Evolutionary conservation across 2,113 vertebrate genomes (phyloP).

Genomic region (Elephas maximus): DNA sequence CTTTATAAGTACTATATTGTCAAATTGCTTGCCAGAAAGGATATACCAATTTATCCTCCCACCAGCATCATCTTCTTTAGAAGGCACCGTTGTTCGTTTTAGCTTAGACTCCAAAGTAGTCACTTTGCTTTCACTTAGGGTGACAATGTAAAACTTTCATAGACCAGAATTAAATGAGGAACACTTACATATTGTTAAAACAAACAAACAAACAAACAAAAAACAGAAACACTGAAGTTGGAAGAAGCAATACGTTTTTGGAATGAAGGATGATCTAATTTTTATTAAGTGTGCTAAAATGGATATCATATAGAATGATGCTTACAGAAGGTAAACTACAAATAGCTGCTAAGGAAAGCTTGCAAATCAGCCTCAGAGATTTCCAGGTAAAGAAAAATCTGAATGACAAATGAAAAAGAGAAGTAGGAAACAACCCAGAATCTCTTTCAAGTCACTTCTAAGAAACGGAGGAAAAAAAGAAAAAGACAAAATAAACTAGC

Average conservation of each 20-base stretch:
- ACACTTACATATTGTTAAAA: constrained; percentile 9
- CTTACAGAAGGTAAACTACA: background rate
- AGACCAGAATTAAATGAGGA: constrained; percentile 8
- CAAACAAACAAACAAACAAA: background rate
- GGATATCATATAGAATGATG: background rate
- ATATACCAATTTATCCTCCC: background rate
- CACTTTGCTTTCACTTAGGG: constrained; percentile 45
- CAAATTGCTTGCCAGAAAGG: constrained; percentile 21
- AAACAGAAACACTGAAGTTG: background rate
- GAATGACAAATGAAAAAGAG: background rate
- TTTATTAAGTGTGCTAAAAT: background rate
- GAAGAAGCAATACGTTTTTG: constrained; percentile 47
- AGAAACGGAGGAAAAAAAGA: constrained; percentile 40
- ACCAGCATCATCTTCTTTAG: constrained; percentile 13
- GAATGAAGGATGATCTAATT: constrained; percentile 20
- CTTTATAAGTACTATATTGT: constrained; percentile 6
- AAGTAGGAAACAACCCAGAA: constrained; percentile 5
- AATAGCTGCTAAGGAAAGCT: background rate
- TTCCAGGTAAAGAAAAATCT: constrained; percentile 44
- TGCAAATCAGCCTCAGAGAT: constrained; percentile 13
- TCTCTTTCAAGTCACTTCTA: constrained; percentile 45
- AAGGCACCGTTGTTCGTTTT: background rate
- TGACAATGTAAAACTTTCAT: constrained; percentile 33
- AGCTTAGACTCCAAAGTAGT: constrained; percentile 29
- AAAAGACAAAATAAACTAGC: background rate